Conservation (phyloP, 2,888 invertebrate species). For the Lagria hirta region DNA sequence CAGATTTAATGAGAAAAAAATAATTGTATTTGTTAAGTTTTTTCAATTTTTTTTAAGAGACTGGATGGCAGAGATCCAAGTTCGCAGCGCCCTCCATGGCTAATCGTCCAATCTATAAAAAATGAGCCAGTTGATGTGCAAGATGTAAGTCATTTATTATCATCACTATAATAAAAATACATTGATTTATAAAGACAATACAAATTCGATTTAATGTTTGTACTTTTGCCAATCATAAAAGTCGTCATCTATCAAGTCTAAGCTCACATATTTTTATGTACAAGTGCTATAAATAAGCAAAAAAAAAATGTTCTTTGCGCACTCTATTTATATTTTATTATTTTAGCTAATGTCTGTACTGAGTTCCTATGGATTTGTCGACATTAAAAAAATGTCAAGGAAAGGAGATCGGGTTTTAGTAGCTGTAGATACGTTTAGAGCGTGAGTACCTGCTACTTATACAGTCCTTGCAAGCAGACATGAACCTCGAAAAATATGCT, state of each 20-base stretch:
- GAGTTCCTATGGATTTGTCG: slow-evolving; percentile 63
- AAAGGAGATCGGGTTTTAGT: slow-evolving; percentile 59
- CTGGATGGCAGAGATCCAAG: slow-evolving; percentile 58
- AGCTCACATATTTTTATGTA: slow-evolving; percentile 17
- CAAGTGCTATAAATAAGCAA: too few relatives aligned
- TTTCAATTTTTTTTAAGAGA: slow-evolving; percentile 50
- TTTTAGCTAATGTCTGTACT: slow-evolving; percentile 60
- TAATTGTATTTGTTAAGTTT: slow-evolving; percentile 23
- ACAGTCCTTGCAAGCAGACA: slow-evolving; percentile 12
- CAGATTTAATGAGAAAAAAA: slow-evolving; percentile 13
- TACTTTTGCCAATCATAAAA: slow-evolving; percentile 23
- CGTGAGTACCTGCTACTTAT: too few relatives aligned
- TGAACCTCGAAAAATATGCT: slow-evolving; percentile 1
- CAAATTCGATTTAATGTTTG: slow-evolving; percentile 14
- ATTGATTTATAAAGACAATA: slow-evolving; percentile 11
- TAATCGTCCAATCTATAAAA: slow-evolving; percentile 51
- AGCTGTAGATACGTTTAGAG: slow-evolving; percentile 62
- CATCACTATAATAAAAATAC: slow-evolving; percentile 8
- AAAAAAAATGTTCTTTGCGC: slow-evolving; percentile 24
- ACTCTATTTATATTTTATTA: too few relatives aligned
- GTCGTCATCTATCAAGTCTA: slow-evolving; percentile 13
- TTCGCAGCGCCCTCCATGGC: slow-evolving; percentile 57
- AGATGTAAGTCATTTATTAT: slow-evolving; percentile 39
- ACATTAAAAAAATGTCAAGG: slow-evolving; percentile 60
- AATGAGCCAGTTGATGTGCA: slow-evolving; percentile 42